Base-by-base conservation (phyloP, 2,797 vertebrate genomes). In the Erithacus rubecula region DNA sequence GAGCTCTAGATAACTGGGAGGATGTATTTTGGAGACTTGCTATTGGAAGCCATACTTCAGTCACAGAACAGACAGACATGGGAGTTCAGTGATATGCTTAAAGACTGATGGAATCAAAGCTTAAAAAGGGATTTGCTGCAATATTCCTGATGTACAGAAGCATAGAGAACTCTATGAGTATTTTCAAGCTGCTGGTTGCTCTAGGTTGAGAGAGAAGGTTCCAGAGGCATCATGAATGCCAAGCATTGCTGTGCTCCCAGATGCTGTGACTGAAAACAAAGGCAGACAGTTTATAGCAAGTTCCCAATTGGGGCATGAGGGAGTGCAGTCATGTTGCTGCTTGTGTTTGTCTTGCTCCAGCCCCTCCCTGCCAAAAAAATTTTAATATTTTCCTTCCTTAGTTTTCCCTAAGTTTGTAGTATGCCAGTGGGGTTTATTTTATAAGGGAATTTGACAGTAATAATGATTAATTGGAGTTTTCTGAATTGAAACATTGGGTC, bases 241-340 rank as follows among this genome's bases (percentile, higher is more conserved):
- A 2, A 30, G 59, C 0, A 0, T 36, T 76, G 83, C 74, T 79
- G 64, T 59, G 47, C 52, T 77, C 27, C 64, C 37, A 32, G 34
- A 18, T 69, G 13, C 37, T 84, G 58, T 29, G 67, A 15, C 60
- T 70, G 72, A 13, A 76, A 67, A 69, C 74, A 91, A 94, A 76
- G 55, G 39, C 76, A 63, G 29, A 55, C 29, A n/a, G 74, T 46
- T 82, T 1, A 19, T 7, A 29, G 60, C 1, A 0, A 20, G 74
- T 82, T 86, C 49, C 46, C 75, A 17, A 44, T 4, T 0, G 0
- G n/a, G 3, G 19, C 43, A 37, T 0, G 1, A 92, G 83, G 52
- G 69, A 78, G 51, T 27, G 55, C 78, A 37, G 32, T 92, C 75
- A 0, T 84, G 89, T 63, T 79, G 41, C 34, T 84, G 78, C 78